phyloP scores from a whole-genome alignment of 1,140 invertebrate species.

The Drosophila melanogaster region Release_6_plus_ISO1_MT NT_033777.3:30268001-30268500 shows the following conservation, averaged over 20 bases:
- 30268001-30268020: conserved; percentile 14
- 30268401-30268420: conserved; percentile 3
- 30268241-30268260: conserved; percentile 66
- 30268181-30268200: conserved; percentile 53
- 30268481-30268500: conserved; percentile 13
- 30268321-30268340: background rate
- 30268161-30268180: conserved; percentile 48
- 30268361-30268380: background rate
- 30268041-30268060: conserved; percentile 23
- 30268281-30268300: background rate
- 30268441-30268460: conserved; percentile 72
- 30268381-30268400: background rate
- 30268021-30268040: conserved; percentile 21
- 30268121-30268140: conserved; percentile 74
- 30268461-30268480: conserved; percentile 70
- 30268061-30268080: conserved; percentile 63
- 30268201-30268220: conserved; percentile 68
- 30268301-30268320: background rate
- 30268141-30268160: conserved; percentile 80
- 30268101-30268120: conserved; percentile 61
- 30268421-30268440: conserved; percentile 77
- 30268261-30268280: conserved; percentile 40
- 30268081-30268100: conserved; percentile 63
- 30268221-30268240: conserved; percentile 33
- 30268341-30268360: too few relatives aligned